Evolutionary conservation across 2,113 vertebrate species (phyloP), one percentile per base, ranked within the genome.

Genomic region (Hydropotes inermis): DNA sequence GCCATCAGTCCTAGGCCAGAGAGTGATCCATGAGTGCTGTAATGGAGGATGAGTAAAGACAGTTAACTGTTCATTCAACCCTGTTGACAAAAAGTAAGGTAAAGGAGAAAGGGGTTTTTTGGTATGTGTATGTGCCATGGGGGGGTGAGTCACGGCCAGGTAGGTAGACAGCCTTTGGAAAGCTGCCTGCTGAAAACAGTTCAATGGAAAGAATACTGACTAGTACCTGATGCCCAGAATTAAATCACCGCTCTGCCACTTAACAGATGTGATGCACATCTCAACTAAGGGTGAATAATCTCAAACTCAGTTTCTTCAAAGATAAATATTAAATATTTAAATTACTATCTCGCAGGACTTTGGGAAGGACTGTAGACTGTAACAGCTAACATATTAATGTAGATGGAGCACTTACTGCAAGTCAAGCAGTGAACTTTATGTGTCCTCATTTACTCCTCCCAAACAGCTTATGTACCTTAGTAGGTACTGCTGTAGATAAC

Each of bases 1-100:
- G 93, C 98, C 98, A 99, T 98, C 94, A 99, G 95, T 52, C 98
- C 98, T 67, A 99, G 96, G 97, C 99, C 98, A 1, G 98, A 36
- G 1, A 98, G 67, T 4, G 98, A 97, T 86, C 96, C 98, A 0
- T 92, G 57, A 0, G 27, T 23, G 87, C 99, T 99, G 97, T 43
- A 98, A 98, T 28, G 98, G 97, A 97, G 7, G 70, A 96, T 91
- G 95, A 81, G 12, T 23, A 36, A 70, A 67, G 4, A 78, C 23
- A 76, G 70, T 76, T 76, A 76, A 27, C 39, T 39, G 43, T 76
- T 76, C 70, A 43, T 76, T 76, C 36, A 74, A 76, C 39, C 39
- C 23, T 43, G 39, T 27, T 43, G 23, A 76, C 70, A 76, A 43
- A 76, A 76, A 76, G 23, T 25, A 27, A 79, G 43, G 47, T 9